Base-by-base conservation (phyloP, 2,888 invertebrate genomes). In the Zaprionus lineosus region DNA sequence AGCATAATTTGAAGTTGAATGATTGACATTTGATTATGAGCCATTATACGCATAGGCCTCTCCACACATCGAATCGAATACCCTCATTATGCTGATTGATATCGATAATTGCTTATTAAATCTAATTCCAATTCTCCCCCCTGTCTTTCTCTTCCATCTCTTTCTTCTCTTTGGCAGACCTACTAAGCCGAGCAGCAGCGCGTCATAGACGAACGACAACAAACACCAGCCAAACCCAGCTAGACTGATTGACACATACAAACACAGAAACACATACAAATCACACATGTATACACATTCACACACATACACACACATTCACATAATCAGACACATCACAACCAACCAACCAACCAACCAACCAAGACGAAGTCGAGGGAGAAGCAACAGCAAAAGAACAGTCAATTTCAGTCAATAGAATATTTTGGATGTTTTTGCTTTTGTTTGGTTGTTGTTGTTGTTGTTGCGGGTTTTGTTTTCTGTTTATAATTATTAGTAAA, bases 401-500 rank as follows among this genome's bases (percentile, higher is more conserved):
- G 36, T 58, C 52, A 33, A 52, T 51, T 70, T 66, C 61, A 61
- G 60, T 68, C 57, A 55, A 64, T 58, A 51, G 51, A 47, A 64
- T 53, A n/a, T 43, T 55, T 52, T 43, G 9, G 29, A 31, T 61
- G 40, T 46, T 57, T 57, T 57, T 44, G 52, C 39, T 58, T 31
- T 44, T n/a, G 67, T 50, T 56, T 71, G 50, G 62, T 31, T 51
- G 51, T 39, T 31, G 31, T 19, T 19, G 43, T 51, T 48, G 64
- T 68, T 51, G 73, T 67, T 67, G 73, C 73, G 14, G 37, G 47
- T 69, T 61, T 16, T 37, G 43, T 73, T 76, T 76, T 76, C 57
- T 74, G 74, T 79, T 76, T 69, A 74, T 78, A 84, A 77, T 82
- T 84, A 78, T 78, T 76, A 79, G 75, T 75, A 63, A 75, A 77